These are phyloP conservation scores for Empidonax traillii DNA, from an alignment of 2,113 vertebrate species.

Conservation along the genomic window DNA sequence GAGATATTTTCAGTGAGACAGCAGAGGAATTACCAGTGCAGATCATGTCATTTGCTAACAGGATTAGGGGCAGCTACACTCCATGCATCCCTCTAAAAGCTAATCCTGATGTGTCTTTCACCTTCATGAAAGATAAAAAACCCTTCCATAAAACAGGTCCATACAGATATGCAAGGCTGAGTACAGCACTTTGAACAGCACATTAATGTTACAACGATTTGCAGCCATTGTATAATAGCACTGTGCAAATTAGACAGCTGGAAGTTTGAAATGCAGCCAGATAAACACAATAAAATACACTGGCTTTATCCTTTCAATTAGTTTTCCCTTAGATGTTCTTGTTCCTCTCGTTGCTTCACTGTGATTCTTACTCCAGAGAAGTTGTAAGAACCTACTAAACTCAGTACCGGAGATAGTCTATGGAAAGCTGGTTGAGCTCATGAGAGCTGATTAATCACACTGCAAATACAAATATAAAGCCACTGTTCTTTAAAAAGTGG, in stretches of 20 bases:
- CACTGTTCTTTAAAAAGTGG: neutral
- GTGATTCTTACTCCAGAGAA: neutral
- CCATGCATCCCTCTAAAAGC: neutral
- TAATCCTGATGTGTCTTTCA: slow-evolving; percentile 7
- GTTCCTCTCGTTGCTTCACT: neutral
- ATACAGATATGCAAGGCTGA: neutral
- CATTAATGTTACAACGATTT: neutral
- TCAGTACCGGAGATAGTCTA: neutral
- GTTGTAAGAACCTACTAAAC: neutral
- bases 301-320: neutral
- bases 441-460: neutral
- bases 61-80: slow-evolving; percentile 35
- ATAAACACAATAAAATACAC: neutral
- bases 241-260: neutral
- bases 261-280: neutral
- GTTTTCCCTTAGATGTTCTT: neutral
- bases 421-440: neutral
- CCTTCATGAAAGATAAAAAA: neutral
- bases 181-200: neutral
- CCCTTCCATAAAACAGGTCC: neutral
- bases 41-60: slow-evolving; percentile 18
- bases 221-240: neutral
- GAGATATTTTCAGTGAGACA: neutral
- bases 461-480: neutral
- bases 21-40: neutral